Percentiles rank a stretch among this genome's conserved stretches.
These are phyloP conservation scores for Drosophila paulistorum DNA, from an alignment of 1,140 invertebrate species.

Conservation along the genomic window DNA sequence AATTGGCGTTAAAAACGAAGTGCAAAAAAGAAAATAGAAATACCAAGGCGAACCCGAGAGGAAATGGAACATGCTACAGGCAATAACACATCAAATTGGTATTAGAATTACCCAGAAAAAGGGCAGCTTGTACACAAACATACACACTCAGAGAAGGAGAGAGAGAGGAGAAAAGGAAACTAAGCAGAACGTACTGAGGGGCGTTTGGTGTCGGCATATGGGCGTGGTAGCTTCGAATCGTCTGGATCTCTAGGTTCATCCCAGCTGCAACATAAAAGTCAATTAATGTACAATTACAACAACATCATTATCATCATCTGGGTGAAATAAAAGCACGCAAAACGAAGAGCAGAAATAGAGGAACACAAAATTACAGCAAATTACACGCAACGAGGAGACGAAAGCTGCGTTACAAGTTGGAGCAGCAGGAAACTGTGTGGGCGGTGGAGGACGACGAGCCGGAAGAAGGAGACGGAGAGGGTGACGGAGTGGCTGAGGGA, in stretches of 20 bases:
- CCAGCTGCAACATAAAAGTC: conserved; percentile 71
- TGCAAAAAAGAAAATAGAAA: conserved; percentile 22
- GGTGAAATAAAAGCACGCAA: conserved; percentile 34
- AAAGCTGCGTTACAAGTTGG: conserved; percentile 52
- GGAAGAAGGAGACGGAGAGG: not conserved
- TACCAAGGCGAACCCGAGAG: conserved; percentile 3
- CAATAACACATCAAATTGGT: conserved; percentile 70
- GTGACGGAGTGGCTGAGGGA: conserved; percentile 2
- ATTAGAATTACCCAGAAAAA: conserved; percentile 61
- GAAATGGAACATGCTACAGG: conserved; percentile 49
- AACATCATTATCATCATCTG: conserved; percentile 50
- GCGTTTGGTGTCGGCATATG: conserved; percentile 33
- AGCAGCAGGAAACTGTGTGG: conserved; percentile 51
- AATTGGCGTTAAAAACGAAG: conserved; percentile 59
- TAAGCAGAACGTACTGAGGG: conserved; percentile 10
- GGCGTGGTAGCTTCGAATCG: conserved; percentile 29
- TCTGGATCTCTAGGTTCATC: conserved; percentile 13
- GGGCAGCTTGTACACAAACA: conserved; percentile 11
- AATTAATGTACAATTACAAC: conserved; percentile 79
- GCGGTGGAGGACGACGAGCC: conserved; percentile 27
- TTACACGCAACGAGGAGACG: conserved; percentile 68
- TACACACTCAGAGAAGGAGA: not conserved
- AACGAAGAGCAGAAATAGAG: conserved; percentile 11
- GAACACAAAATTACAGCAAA: conserved; percentile 62
- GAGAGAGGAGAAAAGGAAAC: not conserved